phyloP scores from a whole-genome alignment of 2,888 invertebrate species.

The Athalia rosae region DNA sequence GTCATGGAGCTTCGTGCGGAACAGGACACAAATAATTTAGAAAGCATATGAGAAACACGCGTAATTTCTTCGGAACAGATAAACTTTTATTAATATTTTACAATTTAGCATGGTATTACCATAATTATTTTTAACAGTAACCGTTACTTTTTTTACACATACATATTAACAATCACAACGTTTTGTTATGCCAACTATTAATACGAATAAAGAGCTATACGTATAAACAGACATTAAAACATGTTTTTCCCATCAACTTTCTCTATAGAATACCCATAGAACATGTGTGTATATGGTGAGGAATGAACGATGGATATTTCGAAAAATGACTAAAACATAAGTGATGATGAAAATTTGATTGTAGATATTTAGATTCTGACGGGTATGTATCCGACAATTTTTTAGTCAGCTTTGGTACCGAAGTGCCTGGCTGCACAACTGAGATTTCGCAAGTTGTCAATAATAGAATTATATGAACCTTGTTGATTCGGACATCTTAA shows the following conservation, averaged over 20 bases:
- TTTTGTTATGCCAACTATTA: constrained; percentile 25
- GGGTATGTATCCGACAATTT: constrained; percentile 17
- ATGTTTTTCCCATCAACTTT: constrained; percentile 8
- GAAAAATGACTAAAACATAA: constrained; percentile 25
- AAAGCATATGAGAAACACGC: neutral
- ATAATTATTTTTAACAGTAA: constrained; percentile 33
- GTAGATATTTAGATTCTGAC: neutral
- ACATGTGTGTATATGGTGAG: constrained; percentile 24
- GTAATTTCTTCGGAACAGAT: constrained; percentile 34
- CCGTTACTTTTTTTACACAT: constrained; percentile 20
- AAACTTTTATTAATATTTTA: constrained; percentile 39
- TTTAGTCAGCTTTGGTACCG: neutral
- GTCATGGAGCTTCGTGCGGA: neutral
- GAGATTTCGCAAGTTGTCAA: neutral
- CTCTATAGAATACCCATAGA: constrained; percentile 29
- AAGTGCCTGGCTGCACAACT: neutral
- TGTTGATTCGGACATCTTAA: neutral
- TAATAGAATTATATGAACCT: neutral
- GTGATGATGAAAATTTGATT: neutral
- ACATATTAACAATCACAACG: constrained; percentile 14
- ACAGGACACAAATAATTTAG: neutral
- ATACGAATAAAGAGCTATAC: constrained; percentile 38
- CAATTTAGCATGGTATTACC: constrained; percentile 25
- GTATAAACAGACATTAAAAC: constrained; percentile 13
- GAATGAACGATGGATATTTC: constrained; percentile 36